Percentiles rank a stretch among this genome's conserved stretches.
phyloP scores from a whole-genome alignment of 2,113 vertebrate species.

The Ochotona princeps region DNA sequence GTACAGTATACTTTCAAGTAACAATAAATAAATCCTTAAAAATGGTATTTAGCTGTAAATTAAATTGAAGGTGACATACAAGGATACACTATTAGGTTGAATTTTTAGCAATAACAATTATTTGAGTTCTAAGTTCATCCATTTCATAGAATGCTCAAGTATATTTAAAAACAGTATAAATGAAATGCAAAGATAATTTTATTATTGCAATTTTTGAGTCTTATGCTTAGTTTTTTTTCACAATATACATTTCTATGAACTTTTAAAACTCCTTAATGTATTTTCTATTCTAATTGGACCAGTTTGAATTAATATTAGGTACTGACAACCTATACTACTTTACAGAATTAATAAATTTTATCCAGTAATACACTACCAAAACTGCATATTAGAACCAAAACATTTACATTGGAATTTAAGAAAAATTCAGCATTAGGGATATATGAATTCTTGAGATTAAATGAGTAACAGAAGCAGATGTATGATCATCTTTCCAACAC shows the following conservation, averaged over 20 bases:
- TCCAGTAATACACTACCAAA: neutral
- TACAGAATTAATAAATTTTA: neutral
- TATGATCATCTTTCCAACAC: conserved; percentile 9
- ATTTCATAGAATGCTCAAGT: neutral
- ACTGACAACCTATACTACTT: neutral
- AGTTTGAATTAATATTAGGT: neutral
- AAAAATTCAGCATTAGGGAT: neutral
- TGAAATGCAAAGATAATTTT: too few species aligned
- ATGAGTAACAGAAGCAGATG: neutral
- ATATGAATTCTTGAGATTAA: neutral
- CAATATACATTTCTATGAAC: too few species aligned
- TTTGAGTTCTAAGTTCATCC: neutral
- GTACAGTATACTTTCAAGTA: too few species aligned
- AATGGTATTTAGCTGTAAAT: neutral
- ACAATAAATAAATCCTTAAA: neutral
- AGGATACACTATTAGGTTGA: neutral
- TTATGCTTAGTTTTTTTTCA: too few species aligned
- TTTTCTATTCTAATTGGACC: neutral
- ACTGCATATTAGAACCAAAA: neutral
- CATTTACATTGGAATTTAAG: neutral
- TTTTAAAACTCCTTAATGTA: neutral
- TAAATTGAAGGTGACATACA: neutral
- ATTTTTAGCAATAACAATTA: neutral
- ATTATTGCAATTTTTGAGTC: too few species aligned
- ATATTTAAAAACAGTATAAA: too few species aligned